These are phyloP conservation scores for Pammene aurita DNA, from an alignment of 2,888 invertebrate genomes.

Conservation along the genomic window DNA sequence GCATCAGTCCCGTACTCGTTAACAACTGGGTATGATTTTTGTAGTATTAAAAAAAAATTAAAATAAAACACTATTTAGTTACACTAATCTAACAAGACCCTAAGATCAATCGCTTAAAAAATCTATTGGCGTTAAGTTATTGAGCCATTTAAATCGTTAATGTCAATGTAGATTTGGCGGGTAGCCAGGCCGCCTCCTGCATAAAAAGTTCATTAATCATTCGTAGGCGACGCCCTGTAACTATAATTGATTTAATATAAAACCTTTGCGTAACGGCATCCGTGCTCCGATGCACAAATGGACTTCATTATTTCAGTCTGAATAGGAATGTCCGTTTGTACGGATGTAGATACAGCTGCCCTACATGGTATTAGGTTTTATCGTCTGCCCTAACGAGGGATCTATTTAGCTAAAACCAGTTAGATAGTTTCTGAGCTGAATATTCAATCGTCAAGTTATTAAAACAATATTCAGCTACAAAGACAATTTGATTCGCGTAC, in stretches of 20 bases:
- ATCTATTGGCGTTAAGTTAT: constrained; percentile 44
- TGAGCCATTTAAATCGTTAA: constrained; percentile 56
- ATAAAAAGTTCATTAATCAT: constrained; percentile 69
- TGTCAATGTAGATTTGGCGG: constrained; percentile 66
- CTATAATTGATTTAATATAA: constrained; percentile 63
- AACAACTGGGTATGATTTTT: too few species aligned
- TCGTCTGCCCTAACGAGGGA: constrained; percentile 15
- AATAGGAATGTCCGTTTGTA: constrained; percentile 38
- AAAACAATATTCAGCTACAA: not conserved
- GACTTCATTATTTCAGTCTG: constrained; percentile 38
- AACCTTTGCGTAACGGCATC: constrained; percentile 40
- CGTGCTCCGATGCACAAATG: constrained; percentile 39
- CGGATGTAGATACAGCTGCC: constrained; percentile 27
- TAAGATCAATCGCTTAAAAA: constrained; percentile 28
- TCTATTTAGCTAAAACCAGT: constrained; percentile 14
- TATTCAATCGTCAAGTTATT: constrained; percentile 5
- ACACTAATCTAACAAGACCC: not conserved
- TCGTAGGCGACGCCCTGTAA: constrained; percentile 48
- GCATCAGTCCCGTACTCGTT: too few species aligned
- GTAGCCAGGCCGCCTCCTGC: constrained; percentile 52
- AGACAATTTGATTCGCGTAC: not conserved
- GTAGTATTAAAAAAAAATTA: too few species aligned
- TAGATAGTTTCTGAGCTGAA: constrained; percentile 26
- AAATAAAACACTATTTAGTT: not conserved
- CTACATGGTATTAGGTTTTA: constrained; percentile 29